A percentile compares a stretch with the other conserved stretches of the same genome.
These are phyloP conservation scores for Heliconius sara DNA, from an alignment of 2,888 invertebrate species.

Conservation along the genomic window DNA sequence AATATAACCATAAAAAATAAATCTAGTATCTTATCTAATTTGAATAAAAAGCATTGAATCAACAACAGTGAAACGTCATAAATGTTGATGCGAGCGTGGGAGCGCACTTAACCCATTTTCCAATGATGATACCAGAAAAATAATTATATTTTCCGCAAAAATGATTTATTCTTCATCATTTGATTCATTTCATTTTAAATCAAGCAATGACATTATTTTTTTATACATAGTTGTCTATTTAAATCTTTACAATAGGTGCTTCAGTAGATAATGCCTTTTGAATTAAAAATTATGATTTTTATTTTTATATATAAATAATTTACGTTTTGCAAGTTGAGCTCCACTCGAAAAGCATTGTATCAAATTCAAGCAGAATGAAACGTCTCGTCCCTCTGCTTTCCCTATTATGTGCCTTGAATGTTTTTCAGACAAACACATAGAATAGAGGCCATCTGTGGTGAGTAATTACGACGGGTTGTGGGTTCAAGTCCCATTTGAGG, in stretches of 20 bases:
- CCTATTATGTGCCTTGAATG: no score
- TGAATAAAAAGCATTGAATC: slow-evolving; percentile 13
- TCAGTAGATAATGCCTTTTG: neutral
- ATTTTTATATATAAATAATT: neutral
- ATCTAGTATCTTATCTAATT: slow-evolving; percentile 14
- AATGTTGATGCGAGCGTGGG: slow-evolving; percentile 5
- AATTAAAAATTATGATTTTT: neutral
- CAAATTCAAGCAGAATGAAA: neutral
- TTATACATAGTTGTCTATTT: slow-evolving; percentile 1
- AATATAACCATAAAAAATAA: neutral
- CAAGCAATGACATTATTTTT: neutral
- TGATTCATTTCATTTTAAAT: slow-evolving; percentile 14
- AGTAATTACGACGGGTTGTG: no score
- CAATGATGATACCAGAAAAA: slow-evolving; percentile 23
- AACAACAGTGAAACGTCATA: slow-evolving; percentile 11
- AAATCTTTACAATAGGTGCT: neutral
- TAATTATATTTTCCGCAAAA: slow-evolving; percentile 15
- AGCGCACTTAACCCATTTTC: slow-evolving; percentile 20
- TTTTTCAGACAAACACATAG: no score
- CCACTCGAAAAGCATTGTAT: neutral
- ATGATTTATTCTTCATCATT: slow-evolving; percentile 10
- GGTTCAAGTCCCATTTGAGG: no score
- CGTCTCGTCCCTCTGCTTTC: no score
- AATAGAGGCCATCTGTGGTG: no score
- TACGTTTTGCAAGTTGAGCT: neutral